Evolutionary conservation across 2,113 vertebrate genomes (phyloP).

Genomic region (Grammomys dolichurus): DNA sequence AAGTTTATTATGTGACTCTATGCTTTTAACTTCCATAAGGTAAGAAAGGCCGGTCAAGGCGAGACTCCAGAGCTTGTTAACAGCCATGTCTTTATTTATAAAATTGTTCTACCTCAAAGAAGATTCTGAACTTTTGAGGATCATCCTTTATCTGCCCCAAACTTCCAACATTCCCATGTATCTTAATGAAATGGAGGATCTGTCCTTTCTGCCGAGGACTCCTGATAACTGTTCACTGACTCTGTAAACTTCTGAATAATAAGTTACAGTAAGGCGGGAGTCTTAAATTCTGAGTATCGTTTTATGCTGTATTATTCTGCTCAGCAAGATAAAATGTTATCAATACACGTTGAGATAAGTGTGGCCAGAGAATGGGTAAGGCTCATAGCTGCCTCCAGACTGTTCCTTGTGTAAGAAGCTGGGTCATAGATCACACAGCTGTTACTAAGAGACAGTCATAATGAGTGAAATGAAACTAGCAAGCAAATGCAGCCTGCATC

Average conservation of each 20-base stretch:
- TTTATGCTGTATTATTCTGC: constrained; percentile 87
- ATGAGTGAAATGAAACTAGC: constrained; percentile 83
- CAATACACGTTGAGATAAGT: constrained; percentile 87
- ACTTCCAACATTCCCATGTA: constrained; percentile 87
- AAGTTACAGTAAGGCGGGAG: constrained; percentile 86
- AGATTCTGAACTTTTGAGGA: constrained; percentile 82
- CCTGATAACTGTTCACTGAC: constrained; percentile 90
- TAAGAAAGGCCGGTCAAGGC: constrained; percentile 59
- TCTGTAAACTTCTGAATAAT: constrained; percentile 89
- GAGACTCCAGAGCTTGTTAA: constrained; percentile 57
- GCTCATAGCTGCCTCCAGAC: constrained; percentile 80
- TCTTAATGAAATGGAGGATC: constrained; percentile 89
- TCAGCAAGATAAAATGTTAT: constrained; percentile 88
- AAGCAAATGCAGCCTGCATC: constrained; percentile 68
- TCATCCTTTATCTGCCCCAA: constrained; percentile 85
- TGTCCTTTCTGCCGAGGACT: constrained; percentile 90
- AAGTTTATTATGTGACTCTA: constrained; percentile 42
- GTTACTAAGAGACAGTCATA: constrained; percentile 86
- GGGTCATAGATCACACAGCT: constrained; percentile 84
- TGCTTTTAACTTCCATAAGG: constrained; percentile 23
- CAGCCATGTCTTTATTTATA: constrained; percentile 66
- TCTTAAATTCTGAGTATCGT: constrained; percentile 87
- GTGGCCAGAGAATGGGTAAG: constrained; percentile 83
- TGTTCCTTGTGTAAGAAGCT: constrained; percentile 74
- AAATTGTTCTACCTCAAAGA: constrained; percentile 81